A percentile compares a stretch with the other conserved stretches of the same genome.
Conservation (phyloP, 2,797 vertebrate species). For the Scarus forsteni region DNA sequence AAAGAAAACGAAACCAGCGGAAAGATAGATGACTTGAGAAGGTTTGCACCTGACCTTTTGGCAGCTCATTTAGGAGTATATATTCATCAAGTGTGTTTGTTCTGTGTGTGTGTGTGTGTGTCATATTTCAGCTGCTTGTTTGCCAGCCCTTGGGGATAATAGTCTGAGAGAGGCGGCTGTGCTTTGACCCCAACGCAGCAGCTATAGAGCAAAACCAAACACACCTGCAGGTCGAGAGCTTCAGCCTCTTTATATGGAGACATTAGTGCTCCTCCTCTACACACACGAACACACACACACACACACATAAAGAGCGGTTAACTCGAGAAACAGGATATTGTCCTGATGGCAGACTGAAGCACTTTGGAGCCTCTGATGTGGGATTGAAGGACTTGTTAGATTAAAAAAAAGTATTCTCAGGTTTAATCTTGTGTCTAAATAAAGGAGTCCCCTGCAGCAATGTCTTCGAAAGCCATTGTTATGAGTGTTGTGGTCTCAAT, state of each 20-base stretch:
- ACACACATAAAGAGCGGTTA: not conserved
- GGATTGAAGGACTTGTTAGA: not conserved
- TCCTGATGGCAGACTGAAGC: slow-evolving; percentile 20
- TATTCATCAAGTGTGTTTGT: slow-evolving; percentile 62
- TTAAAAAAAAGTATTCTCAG: not conserved
- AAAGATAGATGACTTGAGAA: not conserved
- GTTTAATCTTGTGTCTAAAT: not conserved
- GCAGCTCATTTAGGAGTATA: slow-evolving; percentile 50
- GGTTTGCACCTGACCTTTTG: slow-evolving; percentile 21
- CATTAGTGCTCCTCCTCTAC: slow-evolving; percentile 42
- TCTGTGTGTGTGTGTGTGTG: slow-evolving; percentile 45
- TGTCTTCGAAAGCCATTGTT: not conserved
- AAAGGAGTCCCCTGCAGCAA: not conserved
- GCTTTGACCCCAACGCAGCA: slow-evolving; percentile 67
- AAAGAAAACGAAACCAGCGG: not conserved
- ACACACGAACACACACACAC: slow-evolving; percentile 18
- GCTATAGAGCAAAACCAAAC: slow-evolving; percentile 74
- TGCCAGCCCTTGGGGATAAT: slow-evolving; percentile 68
- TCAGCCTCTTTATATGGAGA: slow-evolving; percentile 36
- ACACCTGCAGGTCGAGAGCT: slow-evolving; percentile 70
- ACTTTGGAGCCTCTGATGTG: slow-evolving; percentile 13
- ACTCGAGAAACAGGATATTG: slow-evolving; percentile 38
- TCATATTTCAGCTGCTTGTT: slow-evolving; percentile 64
- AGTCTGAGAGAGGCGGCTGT: slow-evolving; percentile 48
- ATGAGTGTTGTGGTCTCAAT: not conserved